Percentiles rank a stretch among this genome's conserved stretches.
Conservation (phyloP, 2,113 vertebrate species). For the Platycercus adscitus region DNA sequence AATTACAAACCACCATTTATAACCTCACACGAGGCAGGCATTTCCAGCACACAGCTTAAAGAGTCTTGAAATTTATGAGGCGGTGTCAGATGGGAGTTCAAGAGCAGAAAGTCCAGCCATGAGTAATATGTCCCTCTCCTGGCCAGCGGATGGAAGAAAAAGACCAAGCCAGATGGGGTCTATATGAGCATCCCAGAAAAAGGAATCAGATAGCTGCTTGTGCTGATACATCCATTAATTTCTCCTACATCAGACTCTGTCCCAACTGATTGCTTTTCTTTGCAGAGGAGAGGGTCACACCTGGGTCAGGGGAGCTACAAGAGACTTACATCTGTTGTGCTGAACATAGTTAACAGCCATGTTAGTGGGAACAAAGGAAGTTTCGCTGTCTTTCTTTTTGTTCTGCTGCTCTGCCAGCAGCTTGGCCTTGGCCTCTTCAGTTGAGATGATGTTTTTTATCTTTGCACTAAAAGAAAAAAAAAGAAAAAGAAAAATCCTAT, state of each 20-base stretch:
- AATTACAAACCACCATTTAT: not conserved
- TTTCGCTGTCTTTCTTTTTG: conserved; percentile 94
- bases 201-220: not conserved
- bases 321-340: conserved; percentile 93
- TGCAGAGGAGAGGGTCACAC: not conserved
- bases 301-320: not conserved
- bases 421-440: conserved; percentile 95
- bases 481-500: not conserved
- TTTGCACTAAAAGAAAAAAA: conserved; percentile 82
- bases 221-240: not conserved
- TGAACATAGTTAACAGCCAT: conserved; percentile 98
- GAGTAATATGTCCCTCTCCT: not conserved
- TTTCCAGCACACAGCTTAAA: not conserved
- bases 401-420: conserved; percentile 95
- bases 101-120: not conserved
- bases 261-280: not conserved
- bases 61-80: not conserved
- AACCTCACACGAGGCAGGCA: not conserved
- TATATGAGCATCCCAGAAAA: not conserved
- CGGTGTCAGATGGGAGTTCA: not conserved
- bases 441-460: conserved; percentile 97
- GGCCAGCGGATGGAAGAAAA: not conserved
- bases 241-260: not conserved
- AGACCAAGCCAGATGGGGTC: not conserved
- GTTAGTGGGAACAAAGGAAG: conserved; percentile 97